Evolutionary conservation across 2,797 vertebrate genomes (phyloP).

Genomic region (Chaetophractus vellerosus): DNA sequence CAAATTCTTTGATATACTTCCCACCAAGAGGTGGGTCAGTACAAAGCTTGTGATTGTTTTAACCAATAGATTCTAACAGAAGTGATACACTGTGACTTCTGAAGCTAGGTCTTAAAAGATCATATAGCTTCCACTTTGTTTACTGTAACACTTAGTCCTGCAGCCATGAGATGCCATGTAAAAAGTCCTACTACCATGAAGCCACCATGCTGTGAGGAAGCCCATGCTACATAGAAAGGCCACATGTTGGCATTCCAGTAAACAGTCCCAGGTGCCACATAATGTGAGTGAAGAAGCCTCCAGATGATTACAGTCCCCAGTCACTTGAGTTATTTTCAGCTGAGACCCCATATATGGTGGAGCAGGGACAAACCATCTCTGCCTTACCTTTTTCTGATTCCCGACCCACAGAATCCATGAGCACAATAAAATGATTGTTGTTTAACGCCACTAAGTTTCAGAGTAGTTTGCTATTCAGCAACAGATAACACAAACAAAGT

Average conservation of each 20-base stretch:
- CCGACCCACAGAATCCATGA: neutral
- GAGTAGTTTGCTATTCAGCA: neutral
- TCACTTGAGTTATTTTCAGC: neutral
- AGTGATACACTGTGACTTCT: neutral
- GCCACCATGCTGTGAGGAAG: neutral
- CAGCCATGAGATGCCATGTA: neutral
- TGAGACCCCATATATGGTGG: neutral
- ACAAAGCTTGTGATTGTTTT: neutral
- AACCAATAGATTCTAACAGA: conserved; percentile 27
- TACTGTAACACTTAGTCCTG: neutral
- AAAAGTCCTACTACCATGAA: neutral
- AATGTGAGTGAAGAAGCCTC: neutral
- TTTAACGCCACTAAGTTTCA: conserved; percentile 10
- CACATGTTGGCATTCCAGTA: neutral
- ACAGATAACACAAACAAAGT: neutral
- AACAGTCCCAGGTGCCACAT: neutral
- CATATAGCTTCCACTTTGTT: neutral
- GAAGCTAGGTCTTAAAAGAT: neutral
- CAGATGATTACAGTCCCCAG: neutral
- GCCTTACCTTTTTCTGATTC: neutral
- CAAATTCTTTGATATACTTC: neutral
- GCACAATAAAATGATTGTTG: neutral
- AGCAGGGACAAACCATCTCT: neutral
- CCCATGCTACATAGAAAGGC: neutral
- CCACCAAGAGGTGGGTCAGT: neutral